Base-by-base conservation (phyloP, 2,888 invertebrate species). In the Sminthurinus aureus region DNA sequence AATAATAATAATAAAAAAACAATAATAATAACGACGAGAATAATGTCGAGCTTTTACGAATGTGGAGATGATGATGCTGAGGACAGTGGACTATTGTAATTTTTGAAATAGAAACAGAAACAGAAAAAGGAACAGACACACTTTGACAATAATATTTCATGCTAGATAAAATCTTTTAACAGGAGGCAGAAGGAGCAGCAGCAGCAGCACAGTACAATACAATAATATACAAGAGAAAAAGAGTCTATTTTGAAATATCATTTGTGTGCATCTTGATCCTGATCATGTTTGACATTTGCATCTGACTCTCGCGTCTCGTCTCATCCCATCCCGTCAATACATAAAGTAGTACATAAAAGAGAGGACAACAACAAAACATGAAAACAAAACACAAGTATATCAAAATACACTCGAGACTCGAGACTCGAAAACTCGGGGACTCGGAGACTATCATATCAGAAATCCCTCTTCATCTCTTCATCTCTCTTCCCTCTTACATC, bases 131-230 rank as follows among this genome's bases (percentile, higher is more conserved):
- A 50, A 79, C 66, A 85, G 85, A 85, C 87, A 87, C 87, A 87
- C 87, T 85, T 85, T 85, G 86, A 85, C 87, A 86, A 79, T 84
- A 79, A 87, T 87, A 85, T 86, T 85, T 87, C 85, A 87, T 86
- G 84, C 84, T 24, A 83, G 87, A 87, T 87, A 87, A 86, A 77
- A 79, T 79, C 79, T 67, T 38, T 20, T 18, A 38, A 38, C 38
- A 38, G 38, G 38, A 38, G 38, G 38, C 38, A 38, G 38, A 38
- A 38, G 38, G 38, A 38, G 38, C 38, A 38, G 6, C 38, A 38
- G 38, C 38, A 38, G 38, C 38, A 38, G 38, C 38, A 38, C 38
- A 38, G 38, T 6, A 38, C 38, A 38, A 38, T 6, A 38, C 38
- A 38, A 38, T 6, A 38, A 38, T 38, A 38, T 6, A 38, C 38